phyloP scores from a whole-genome alignment of 1,140 invertebrate species.

The Drosophila punjabiensis region DNA sequence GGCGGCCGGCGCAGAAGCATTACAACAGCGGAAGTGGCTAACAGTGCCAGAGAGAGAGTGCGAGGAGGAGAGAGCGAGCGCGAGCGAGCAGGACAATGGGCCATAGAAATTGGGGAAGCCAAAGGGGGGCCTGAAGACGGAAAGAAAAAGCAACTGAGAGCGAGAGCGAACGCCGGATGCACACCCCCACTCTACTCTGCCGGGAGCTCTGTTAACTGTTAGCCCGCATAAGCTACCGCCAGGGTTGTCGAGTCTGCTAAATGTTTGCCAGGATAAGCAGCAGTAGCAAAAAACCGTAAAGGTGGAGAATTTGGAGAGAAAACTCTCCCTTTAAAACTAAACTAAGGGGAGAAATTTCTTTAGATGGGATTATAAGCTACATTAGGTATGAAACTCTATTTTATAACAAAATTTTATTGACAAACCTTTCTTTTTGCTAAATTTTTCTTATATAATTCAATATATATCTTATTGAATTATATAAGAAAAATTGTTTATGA shows the following conservation, averaged over 20 bases:
- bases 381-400: background rate
- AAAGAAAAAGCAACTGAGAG: conserved; percentile 6
- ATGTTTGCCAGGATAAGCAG: conserved; percentile 1
- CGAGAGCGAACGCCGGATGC: conserved; percentile 29
- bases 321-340: background rate
- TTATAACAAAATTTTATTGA: background rate
- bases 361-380: background rate
- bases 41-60: conserved; percentile 39
- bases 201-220: conserved; percentile 48
- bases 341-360: background rate
- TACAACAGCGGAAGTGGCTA: conserved; percentile 77
- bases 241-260: conserved; percentile 33
- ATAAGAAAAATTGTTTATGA: no score
- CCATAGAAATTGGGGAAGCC: background rate
- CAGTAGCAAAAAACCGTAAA: background rate
- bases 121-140: background rate
- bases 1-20: conserved; percentile 71
- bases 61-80: conserved; percentile 22
- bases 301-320: background rate
- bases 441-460: no score
- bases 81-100: conserved; percentile 25
- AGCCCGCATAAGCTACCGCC: conserved; percentile 5
- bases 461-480: no score
- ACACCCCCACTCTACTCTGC: conserved; percentile 18
- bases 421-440: background rate